Evolutionary conservation across 2,888 invertebrate genomes (phyloP), one percentile per base, ranked within the genome.

Genomic region (Epinotia bilunana): DNA sequence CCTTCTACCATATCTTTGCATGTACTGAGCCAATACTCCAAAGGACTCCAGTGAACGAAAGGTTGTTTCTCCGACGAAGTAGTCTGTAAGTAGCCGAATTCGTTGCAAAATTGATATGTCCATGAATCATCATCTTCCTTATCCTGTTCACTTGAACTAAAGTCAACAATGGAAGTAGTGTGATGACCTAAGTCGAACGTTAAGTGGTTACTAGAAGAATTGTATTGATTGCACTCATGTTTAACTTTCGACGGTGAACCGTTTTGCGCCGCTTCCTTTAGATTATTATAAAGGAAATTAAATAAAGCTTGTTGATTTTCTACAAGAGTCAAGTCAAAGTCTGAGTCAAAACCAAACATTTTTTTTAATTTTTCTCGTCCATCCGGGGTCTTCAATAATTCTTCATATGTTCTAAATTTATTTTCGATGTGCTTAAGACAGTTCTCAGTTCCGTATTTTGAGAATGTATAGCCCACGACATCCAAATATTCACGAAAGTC

Each of bases 41-140:
- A 74, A 0, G 91, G 88, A 72, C 95, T 82, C 28, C 91, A 89
- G 43, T 90, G 85, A 3, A 94, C 94, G 85, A 96, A 97, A 0
- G 96, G 95, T 20, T 95, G 95, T 0, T 91, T 86, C 3, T 88
- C 82, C 0, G 95, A 94, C 77, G 94, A 94, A 0, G 96, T 95
- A 0, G 95, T 96, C 85, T 96, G 96, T 84, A 94, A 97, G 83
- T 95, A 97, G 46, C 97, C 96, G 83, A 96, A 97, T 88, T 97
- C 97, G 4, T 95, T 96, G 86, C 97, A 97, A 0, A 96, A 96
- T 88, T 97, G 97, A 84, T 96, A 97, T 0, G 89, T 90, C 97
- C 97, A 97, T 9, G 79, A 74, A 80, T 82, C 39, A 1, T 7
- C 1, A 18, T 18, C 18, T 84, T 77, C 53, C 78, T 9, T 0